Evolutionary conservation across 2,113 vertebrate genomes (phyloP), one percentile per base, ranked within the genome.

Genomic region (Catharus bicknelli): DNA sequence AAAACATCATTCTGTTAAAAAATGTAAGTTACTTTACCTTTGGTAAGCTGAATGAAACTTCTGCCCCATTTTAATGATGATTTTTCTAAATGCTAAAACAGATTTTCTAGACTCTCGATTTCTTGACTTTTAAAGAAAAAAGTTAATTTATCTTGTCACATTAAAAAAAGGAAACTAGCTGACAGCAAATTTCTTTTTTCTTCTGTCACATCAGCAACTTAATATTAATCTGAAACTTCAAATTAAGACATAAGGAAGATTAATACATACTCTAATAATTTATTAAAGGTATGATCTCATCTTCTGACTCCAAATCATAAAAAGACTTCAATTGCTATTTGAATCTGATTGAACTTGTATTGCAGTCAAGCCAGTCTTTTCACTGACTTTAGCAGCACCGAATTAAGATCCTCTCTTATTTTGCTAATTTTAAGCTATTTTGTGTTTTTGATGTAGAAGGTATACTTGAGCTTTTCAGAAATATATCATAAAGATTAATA

Each of bases 401-500:
- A 88, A 78, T 47, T 55, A 76, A 70, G 4, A 5, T 68, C 7
- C 15, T 59, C 16, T 47, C 47, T 40, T 26, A 53, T 74, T 91
- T 77, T 62, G 53, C 68, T 5, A 57, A 80, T 83, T 67, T 74
- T 72, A n/a, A 95, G 19, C 12, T 72, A 32, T 58, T 95, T 75
- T 23, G n/a, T 69, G 43, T 10, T 90, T 96, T 95, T 94, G 38
- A n/a, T 82, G 70, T 73, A 82, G 36, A 86, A 62, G 25, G 19
- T 12, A 50, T 38, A 51, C 19, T 68, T 51, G 19, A 53, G 54
- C 11, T 47, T 59, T 90, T 87, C 3, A 23, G 34, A 87, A 92
- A 61, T 58, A 78, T 18, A 32, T 20, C 2, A 58, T 72, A 25
- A 91, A 75, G 20, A 83, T 22, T 62, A 57, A 68, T 72, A 51